Conservation (phyloP, 2,797 vertebrate genomes). For the Brotogeris chrysoptera region DNA sequence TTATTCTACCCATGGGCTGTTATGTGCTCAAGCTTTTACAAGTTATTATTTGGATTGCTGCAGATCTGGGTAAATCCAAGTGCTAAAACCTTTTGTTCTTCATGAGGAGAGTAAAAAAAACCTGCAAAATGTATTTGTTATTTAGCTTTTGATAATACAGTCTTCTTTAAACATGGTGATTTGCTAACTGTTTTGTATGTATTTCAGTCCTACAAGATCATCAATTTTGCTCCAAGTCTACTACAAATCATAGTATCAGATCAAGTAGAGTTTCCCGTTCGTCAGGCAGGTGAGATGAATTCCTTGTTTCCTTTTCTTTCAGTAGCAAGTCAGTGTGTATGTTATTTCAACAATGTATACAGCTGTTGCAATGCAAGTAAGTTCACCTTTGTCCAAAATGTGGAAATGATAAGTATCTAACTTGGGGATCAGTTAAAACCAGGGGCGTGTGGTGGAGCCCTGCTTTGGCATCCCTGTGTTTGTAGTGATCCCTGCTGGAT, state of each 20-base stretch:
- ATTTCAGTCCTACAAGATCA: constrained; percentile 97
- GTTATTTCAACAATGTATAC: neutral
- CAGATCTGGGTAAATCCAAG: neutral
- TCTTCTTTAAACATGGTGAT: neutral
- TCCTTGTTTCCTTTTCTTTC: neutral
- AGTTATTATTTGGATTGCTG: neutral
- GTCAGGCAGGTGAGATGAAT: constrained; percentile 89
- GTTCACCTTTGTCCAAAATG: neutral
- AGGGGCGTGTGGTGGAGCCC: neutral
- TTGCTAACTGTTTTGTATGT: constrained; percentile 41
- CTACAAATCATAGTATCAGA: constrained; percentile 97
- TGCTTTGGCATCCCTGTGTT: neutral
- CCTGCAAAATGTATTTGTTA: neutral
- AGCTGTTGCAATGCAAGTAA: neutral
- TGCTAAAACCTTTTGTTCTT: neutral
- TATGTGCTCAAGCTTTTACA: neutral
- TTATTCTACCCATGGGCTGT: neutral
- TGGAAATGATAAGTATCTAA: neutral
- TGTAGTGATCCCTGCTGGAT: constrained; percentile 3
- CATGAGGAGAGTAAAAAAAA: neutral
- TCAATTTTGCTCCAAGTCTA: constrained; percentile 97
- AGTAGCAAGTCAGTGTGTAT: neutral
- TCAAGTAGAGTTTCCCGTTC: constrained; percentile 96
- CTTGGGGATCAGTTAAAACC: neutral
- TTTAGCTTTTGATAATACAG: neutral